Conservation (phyloP, 2,113 vertebrate species). For the Tragelaphus imberbis region DNA sequence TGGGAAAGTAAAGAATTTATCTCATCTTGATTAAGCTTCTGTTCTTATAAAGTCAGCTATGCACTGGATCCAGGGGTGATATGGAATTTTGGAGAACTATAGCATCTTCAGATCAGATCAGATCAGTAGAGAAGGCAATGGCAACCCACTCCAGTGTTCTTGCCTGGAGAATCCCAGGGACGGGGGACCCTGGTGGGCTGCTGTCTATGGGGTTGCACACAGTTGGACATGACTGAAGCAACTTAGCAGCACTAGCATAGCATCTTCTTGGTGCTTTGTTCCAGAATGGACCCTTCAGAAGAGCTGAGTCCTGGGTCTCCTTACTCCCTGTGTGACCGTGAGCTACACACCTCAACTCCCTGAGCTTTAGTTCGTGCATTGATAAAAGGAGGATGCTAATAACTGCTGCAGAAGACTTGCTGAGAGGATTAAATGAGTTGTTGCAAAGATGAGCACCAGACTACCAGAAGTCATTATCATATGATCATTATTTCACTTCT, state of each 20-base stretch:
- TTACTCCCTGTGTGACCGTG: background rate
- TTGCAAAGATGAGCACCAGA: background rate
- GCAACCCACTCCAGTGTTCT: too few relatives aligned
- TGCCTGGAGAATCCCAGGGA: too few relatives aligned
- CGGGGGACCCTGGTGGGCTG: too few relatives aligned
- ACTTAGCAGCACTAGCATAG: too few relatives aligned
- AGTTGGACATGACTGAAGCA: too few relatives aligned
- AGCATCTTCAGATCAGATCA: too few relatives aligned
- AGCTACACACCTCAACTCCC: background rate
- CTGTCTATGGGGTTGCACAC: too few relatives aligned
- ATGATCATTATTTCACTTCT: background rate
- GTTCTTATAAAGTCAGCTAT: background rate
- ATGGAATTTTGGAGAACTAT: background rate
- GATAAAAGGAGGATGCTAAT: background rate
- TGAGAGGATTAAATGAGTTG: background rate
- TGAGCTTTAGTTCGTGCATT: background rate
- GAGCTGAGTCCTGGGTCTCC: background rate
- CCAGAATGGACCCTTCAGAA: background rate
- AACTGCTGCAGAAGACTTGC: background rate
- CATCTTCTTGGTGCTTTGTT: background rate
- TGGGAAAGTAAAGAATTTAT: background rate
- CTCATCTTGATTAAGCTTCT: background rate
- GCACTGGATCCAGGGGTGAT: rapidly evolving
- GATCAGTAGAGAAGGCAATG: too few relatives aligned
- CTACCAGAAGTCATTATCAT: background rate